These are phyloP conservation scores for Heliangelus exortis DNA, from an alignment of 2,797 vertebrate species.

Conservation along the genomic window DNA sequence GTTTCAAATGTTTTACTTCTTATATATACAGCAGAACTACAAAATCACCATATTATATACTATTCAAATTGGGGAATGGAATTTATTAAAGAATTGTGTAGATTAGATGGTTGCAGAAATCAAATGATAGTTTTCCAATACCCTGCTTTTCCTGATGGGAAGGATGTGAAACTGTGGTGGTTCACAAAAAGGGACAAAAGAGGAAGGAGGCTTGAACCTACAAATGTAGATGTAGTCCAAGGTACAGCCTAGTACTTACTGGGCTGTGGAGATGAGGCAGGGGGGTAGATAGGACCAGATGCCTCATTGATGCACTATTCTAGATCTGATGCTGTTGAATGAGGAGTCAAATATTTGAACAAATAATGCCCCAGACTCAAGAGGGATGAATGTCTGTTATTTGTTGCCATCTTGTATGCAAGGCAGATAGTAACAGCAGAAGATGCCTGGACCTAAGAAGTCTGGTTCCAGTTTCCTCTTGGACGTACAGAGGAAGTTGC, in stretches of 20 bases:
- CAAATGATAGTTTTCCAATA: background rate
- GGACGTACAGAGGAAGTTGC: background rate
- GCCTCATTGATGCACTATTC: background rate
- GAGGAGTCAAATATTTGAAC: background rate
- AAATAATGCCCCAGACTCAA: background rate
- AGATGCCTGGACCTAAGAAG: background rate
- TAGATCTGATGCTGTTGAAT: background rate
- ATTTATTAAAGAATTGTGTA: background rate
- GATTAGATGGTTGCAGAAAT: background rate
- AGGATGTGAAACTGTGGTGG: background rate
- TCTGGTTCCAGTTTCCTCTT: background rate
- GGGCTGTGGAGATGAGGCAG: background rate
- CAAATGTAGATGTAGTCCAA: rapidly evolving
- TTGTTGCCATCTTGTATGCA: rapidly evolving
- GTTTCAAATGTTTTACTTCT: background rate
- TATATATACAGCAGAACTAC: background rate
- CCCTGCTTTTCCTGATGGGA: background rate
- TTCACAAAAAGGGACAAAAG: background rate
- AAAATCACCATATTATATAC: background rate
- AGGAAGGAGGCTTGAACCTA: background rate
- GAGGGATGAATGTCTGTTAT: background rate
- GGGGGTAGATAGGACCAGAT: background rate
- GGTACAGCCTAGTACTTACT: background rate
- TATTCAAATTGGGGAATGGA: background rate
- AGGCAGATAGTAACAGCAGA: background rate